A percentile compares a stretch with the other conserved stretches of the same genome.
phyloP scores from a whole-genome alignment of 2,797 vertebrate genomes.

The Phoxinus dragarum region DNA sequence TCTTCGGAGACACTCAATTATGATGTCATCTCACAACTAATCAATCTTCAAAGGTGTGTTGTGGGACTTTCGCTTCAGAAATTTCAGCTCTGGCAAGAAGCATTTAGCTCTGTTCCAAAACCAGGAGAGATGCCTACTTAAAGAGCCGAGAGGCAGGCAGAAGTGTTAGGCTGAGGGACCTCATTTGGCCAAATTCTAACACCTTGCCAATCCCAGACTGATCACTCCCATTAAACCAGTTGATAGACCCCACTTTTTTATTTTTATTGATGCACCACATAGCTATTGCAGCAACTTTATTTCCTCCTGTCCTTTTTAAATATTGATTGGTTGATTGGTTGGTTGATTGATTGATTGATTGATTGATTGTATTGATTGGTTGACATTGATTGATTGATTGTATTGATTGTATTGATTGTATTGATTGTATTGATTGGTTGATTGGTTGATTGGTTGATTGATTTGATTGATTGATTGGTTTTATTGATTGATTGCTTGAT shows the following conservation, averaged over 20 bases:
- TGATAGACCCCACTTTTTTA: background rate
- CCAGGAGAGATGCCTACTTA: background rate
- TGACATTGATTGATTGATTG: too few species aligned
- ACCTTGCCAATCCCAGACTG: background rate
- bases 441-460: too few species aligned
- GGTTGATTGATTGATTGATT: too few species aligned
- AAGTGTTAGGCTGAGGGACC: background rate
- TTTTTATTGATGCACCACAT: background rate
- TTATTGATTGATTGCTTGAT: too few species aligned
- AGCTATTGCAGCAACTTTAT: background rate
- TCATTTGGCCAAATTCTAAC: background rate
- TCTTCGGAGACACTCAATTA: conserved; percentile 45
- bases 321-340: too few species aligned
- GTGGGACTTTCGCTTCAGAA: conserved; percentile 12
- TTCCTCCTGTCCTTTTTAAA: background rate
- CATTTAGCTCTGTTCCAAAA: background rate
- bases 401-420: too few species aligned
- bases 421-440: too few species aligned
- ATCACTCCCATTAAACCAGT: background rate
- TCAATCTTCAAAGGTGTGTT: conserved; percentile 20
- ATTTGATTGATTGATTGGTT: too few species aligned
- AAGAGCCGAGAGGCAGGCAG: background rate
- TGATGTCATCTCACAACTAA: conserved; percentile 41
- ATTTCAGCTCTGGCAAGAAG: conserved; percentile 2
- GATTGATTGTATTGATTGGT: too few species aligned